phyloP scores from a whole-genome alignment of 2,888 invertebrate species.

The Meloe dianella region DNA sequence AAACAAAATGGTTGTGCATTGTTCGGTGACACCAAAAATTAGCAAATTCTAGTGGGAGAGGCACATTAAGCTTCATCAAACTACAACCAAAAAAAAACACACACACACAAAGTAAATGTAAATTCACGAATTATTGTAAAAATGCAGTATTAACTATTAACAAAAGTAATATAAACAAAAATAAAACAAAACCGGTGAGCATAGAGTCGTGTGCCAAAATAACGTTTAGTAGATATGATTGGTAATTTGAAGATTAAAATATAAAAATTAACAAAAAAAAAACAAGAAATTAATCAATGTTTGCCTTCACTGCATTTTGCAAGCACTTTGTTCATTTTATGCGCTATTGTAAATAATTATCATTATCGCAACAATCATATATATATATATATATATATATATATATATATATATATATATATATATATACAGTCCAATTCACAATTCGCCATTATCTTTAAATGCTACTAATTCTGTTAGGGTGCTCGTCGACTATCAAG shows the following conservation, averaged over 20 bases:
- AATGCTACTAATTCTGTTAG: no score
- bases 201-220: slow-evolving; percentile 40
- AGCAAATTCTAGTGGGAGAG: slow-evolving; percentile 58
- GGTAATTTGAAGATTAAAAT: neutral
- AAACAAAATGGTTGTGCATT: slow-evolving; percentile 57
- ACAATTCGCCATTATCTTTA: no score
- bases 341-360: slow-evolving; percentile 42
- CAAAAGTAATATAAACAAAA: slow-evolving; percentile 25
- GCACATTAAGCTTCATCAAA: slow-evolving; percentile 44
- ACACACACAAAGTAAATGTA: slow-evolving; percentile 34
- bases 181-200: slow-evolving; percentile 28
- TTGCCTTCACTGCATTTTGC: slow-evolving; percentile 58
- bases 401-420: no score
- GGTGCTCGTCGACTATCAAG: no score
- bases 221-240: neutral
- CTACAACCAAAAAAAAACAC: slow-evolving; percentile 27
- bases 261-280: slow-evolving; percentile 3
- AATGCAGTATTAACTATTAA: slow-evolving; percentile 48
- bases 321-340: slow-evolving; percentile 54
- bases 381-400: no score
- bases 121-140: slow-evolving; percentile 49
- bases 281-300: slow-evolving; percentile 44
- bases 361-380: neutral
- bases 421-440: no score
- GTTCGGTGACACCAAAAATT: slow-evolving; percentile 55